Evolutionary conservation across 2,797 vertebrate genomes (phyloP), one percentile per base, ranked within the genome.

Genomic region (Uromys caudimaculatus): DNA sequence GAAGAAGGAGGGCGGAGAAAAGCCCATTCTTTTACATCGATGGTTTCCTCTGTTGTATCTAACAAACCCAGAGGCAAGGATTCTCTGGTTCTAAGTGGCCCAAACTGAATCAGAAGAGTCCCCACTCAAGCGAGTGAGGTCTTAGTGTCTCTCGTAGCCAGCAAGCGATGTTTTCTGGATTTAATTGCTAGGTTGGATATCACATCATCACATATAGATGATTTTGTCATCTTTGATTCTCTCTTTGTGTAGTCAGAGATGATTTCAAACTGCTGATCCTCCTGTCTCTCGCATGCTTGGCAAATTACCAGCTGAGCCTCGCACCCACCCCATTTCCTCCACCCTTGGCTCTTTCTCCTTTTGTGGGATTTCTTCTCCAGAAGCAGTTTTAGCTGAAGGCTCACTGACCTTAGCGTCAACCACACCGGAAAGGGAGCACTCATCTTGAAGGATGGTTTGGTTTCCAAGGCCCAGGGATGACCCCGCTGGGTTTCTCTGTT

Each of bases 201-300:
- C 82, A 35, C 5, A 41, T 47, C 41, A 64, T 84, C 41, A 29
- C 17, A 41, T 35, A 35, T 11, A 84, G 60, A 64, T 35, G 29
- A 64, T 35, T 64, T 21, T 19, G 41, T 47, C 17, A 1, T 44
- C 44, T 41, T 24, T 62, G 79, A 60, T 41, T 64, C 41, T 64
- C 41, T 58, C 78, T 24, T 58, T 9, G 38, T 41, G 6, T 64
- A 50, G 29, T 47, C 82, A 64, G 24, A 84, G 82, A 47, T 8
- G 41, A 23, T 35, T 44, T 84, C 29, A 23, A 44, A 67, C 10
- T 23, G 17, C 82, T 50, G 41, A 23, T 23, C 19, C 29, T 23
- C 29, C 29, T 23, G 41, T 24, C 82, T 21, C 11, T 0, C 1
- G 5, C 1, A 1, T 21, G 56, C 58, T 23, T 38, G 11, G 9